Conservation (phyloP, 2,797 vertebrate species). For the Falco berigora region DNA sequence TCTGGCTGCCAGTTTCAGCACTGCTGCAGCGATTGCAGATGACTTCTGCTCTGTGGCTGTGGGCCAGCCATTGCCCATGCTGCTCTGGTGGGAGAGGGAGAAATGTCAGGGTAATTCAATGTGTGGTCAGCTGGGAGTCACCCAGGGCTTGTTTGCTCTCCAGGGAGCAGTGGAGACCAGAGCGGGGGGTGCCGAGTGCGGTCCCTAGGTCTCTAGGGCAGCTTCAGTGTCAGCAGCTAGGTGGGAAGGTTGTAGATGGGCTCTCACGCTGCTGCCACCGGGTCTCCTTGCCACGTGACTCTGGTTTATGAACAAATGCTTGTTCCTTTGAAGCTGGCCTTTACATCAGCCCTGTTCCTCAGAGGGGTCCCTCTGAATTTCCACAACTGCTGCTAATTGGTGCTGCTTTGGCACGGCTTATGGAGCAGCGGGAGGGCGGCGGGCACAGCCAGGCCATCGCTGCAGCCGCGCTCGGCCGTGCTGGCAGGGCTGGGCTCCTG, state of each 20-base stretch:
- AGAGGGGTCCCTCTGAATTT: background rate
- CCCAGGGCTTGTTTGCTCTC: rapidly evolving
- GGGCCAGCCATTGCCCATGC: rapidly evolving
- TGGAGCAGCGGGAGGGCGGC: background rate
- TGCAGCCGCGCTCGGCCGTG: rapidly evolving
- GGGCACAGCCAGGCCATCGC: background rate
- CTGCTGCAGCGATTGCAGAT: background rate
- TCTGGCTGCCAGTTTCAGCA: background rate
- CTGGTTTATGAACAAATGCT: background rate
- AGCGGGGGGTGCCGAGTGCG: background rate
- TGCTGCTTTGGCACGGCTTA: background rate
- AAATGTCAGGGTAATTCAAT: too few species aligned
- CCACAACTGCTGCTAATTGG: background rate
- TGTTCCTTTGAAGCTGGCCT: background rate
- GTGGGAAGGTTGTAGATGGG: background rate
- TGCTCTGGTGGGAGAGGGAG: background rate
- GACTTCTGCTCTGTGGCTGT: background rate
- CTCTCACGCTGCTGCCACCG: rapidly evolving
- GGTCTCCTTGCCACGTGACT: too few species aligned
- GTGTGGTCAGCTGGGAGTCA: background rate
- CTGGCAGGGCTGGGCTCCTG: background rate
- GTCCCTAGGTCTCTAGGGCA: background rate
- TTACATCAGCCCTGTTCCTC: background rate
- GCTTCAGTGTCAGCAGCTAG: background rate
- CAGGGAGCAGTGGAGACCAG: background rate